phyloP scores from a whole-genome alignment of 2,888 invertebrate genomes.

The Drosophila trichaetosa region DNA sequence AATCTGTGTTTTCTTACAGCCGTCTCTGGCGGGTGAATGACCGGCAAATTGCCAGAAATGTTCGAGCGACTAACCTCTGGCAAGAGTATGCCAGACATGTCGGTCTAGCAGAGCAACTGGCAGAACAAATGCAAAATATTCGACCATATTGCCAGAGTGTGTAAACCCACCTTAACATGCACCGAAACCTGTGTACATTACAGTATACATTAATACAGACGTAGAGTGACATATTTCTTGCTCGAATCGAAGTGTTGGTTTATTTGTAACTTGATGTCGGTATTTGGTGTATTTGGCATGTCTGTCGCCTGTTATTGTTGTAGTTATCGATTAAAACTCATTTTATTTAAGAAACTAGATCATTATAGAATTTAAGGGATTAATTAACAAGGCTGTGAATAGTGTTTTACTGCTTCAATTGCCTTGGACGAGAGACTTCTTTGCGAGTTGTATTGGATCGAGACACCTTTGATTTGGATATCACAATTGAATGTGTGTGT shows the following conservation, averaged over 20 bases:
- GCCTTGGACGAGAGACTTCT: background rate
- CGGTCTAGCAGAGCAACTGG: too few species aligned
- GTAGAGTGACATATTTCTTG: background rate
- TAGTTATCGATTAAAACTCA: background rate
- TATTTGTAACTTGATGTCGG: background rate
- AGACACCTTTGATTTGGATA: background rate
- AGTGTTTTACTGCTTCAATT: background rate
- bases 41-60: background rate
- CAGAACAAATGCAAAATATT: background rate
- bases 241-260: background rate
- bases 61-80: background rate
- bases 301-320: background rate
- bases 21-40: background rate
- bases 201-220: too few species aligned
- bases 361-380: background rate
- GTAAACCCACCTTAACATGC: background rate
- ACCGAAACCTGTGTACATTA: background rate
- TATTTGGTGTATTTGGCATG: background rate
- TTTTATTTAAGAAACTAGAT: background rate
- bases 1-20: background rate
- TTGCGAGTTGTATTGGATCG: background rate
- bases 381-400: too few species aligned
- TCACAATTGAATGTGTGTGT: background rate
- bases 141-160: background rate
- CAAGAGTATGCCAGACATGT: background rate